phyloP scores from a whole-genome alignment of 2,888 invertebrate genomes.

The Macrosoma leucophasiata region DNA sequence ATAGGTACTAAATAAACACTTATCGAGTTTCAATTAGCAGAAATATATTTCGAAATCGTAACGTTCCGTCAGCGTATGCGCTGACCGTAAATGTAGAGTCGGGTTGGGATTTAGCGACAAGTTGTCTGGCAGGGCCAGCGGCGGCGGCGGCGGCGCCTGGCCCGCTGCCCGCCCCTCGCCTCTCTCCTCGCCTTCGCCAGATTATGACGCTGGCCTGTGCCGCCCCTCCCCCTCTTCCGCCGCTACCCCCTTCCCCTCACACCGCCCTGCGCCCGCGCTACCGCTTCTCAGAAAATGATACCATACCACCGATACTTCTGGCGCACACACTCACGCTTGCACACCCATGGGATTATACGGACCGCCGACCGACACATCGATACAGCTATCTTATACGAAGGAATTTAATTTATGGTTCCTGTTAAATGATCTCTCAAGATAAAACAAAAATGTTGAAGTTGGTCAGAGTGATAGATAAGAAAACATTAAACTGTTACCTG shows the following conservation, averaged over 20 bases:
- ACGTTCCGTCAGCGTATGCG: neutral
- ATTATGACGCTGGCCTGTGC: slow-evolving; percentile 37
- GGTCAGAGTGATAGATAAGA: slow-evolving; percentile 1
- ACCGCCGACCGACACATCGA: slow-evolving; percentile 21
- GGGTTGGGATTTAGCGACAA: slow-evolving; percentile 51
- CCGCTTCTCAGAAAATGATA: slow-evolving; percentile 62
- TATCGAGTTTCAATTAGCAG: too few species aligned
- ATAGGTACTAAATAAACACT: too few species aligned
- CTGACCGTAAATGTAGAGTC: slow-evolving; percentile 7
- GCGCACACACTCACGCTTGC: slow-evolving; percentile 31
- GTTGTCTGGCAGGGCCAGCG: slow-evolving; percentile 66
- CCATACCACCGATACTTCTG: slow-evolving; percentile 34
- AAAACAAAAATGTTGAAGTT: neutral
- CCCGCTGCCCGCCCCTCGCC: slow-evolving; percentile 22
- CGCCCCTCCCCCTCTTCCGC: slow-evolving; percentile 25
- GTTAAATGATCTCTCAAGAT: slow-evolving; percentile 8
- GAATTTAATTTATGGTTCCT: slow-evolving; percentile 30
- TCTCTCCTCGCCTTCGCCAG: slow-evolving; percentile 18
- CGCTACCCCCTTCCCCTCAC: slow-evolving; percentile 28
- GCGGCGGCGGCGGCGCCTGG: slow-evolving; percentile 31
- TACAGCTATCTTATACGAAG: slow-evolving; percentile 34
- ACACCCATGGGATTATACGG: slow-evolving; percentile 6
- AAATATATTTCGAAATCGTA: too few species aligned
- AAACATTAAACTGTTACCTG: neutral
- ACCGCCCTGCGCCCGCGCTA: slow-evolving; percentile 30